Evolutionary conservation across 2,888 invertebrate species (phyloP).

Genomic region (Platycheirus rosarum): DNA sequence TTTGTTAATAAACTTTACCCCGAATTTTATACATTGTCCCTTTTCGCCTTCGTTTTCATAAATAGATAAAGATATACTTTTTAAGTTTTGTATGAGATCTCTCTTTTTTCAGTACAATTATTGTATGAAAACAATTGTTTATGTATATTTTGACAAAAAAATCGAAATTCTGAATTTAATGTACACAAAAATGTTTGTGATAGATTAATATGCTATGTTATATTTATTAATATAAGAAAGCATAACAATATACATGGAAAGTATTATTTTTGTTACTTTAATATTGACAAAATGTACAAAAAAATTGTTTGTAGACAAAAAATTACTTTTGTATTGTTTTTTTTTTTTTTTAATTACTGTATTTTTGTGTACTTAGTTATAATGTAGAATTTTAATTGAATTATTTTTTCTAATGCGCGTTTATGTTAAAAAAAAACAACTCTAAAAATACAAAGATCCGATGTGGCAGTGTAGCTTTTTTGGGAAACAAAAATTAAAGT

Average conservation of each 20-base stretch:
- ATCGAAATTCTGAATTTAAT: conserved; percentile 47
- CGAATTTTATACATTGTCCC: conserved; percentile 32
- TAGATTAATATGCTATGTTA: conserved; percentile 20
- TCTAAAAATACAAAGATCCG: conserved; percentile 12
- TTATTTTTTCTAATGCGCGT: conserved; percentile 9
- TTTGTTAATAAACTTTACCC: conserved; percentile 51
- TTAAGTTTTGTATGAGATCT: conserved; percentile 41
- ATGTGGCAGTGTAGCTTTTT: conserved; percentile 61
- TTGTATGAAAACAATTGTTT: conserved; percentile 44
- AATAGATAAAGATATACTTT: conserved; percentile 16
- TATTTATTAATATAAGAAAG: conserved; percentile 46
- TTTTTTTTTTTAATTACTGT: not conserved
- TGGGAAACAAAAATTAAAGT: conserved; percentile 9
- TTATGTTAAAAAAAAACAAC: conserved; percentile 6
- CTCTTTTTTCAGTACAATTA: conserved; percentile 36
- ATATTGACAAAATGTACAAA: not conserved
- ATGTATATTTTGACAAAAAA: conserved; percentile 34
- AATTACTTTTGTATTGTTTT: not conserved
- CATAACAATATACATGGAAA: conserved; percentile 40
- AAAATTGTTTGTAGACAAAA: not conserved
- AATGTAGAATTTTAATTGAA: conserved; percentile 27
- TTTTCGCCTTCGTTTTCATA: conserved; percentile 4
- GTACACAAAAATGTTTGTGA: conserved; percentile 19
- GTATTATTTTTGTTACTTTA: conserved; percentile 29
- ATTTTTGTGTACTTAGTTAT: not conserved